phyloP scores from a whole-genome alignment of 2,888 invertebrate genomes.

The Spicauda simplicius region DNA sequence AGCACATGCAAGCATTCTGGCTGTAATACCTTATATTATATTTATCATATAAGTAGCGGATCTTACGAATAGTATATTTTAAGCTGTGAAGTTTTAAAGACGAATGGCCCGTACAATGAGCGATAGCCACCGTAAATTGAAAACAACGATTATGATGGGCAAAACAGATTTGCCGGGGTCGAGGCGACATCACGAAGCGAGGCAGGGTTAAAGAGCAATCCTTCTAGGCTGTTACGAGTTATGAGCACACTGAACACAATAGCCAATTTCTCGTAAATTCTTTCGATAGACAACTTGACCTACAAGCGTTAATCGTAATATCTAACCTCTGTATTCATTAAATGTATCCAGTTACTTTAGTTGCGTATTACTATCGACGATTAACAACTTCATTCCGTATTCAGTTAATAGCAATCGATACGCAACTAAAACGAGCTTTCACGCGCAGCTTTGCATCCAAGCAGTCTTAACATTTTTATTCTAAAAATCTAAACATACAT shows the following conservation, averaged over 20 bases:
- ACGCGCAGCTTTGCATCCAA: too few species aligned
- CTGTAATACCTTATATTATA: not conserved
- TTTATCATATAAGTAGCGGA: not conserved
- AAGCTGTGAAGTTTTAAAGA: slow-evolving; percentile 1
- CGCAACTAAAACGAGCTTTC: too few species aligned
- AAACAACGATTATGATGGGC: slow-evolving; percentile 80
- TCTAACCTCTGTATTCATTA: slow-evolving; percentile 5
- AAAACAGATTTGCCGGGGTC: slow-evolving; percentile 78
- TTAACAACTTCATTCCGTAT: not conserved
- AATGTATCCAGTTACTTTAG: not conserved
- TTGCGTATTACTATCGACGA: not conserved
- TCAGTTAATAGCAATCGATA: too few species aligned
- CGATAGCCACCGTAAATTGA: slow-evolving; percentile 78
- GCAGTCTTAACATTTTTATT: too few species aligned
- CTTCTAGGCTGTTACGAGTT: slow-evolving; percentile 70
- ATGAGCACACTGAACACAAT: slow-evolving; percentile 76
- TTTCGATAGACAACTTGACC: slow-evolving; percentile 41
- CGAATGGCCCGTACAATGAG: slow-evolving; percentile 53
- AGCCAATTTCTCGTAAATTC: slow-evolving; percentile 77
- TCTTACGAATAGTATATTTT: slow-evolving; percentile 1
- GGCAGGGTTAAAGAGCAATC: slow-evolving; percentile 76
- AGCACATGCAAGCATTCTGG: slow-evolving; percentile 3
- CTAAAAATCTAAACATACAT: too few species aligned
- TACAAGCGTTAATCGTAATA: slow-evolving; percentile 24
- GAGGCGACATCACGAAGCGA: slow-evolving; percentile 78